Evolutionary conservation across 2,113 vertebrate species (phyloP).

Genomic region (Stegostoma tigrinum): DNA sequence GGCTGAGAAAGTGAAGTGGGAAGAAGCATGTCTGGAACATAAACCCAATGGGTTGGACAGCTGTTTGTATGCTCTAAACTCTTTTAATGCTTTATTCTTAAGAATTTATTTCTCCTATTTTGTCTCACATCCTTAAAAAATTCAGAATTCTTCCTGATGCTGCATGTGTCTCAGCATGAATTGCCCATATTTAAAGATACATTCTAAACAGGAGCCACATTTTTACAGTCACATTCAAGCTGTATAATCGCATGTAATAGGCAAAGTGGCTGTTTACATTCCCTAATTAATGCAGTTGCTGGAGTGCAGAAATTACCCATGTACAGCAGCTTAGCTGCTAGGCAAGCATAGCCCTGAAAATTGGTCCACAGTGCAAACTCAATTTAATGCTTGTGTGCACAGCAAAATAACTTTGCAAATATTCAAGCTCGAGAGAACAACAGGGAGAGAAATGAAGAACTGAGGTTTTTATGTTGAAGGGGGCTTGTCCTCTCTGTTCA

Average conservation of each 20-base stretch:
- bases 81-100: background rate
- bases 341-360: constrained; percentile 22
- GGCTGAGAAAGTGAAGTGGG: background rate
- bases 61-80: background rate
- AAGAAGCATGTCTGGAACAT: background rate
- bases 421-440: background rate
- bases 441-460: background rate
- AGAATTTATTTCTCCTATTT: background rate
- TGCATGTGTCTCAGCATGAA: background rate
- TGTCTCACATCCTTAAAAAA: background rate
- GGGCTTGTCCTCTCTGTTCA: background rate
- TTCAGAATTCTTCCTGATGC: background rate
- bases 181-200: background rate
- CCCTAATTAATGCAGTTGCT: constrained; percentile 34
- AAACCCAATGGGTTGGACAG: background rate
- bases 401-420: constrained; percentile 20
- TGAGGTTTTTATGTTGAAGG: background rate
- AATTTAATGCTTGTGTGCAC: constrained; percentile 31
- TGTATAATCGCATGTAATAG: constrained; percentile 31
- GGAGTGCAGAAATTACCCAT: constrained; percentile 32
- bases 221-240: background rate
- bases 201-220: background rate
- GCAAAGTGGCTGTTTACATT: constrained; percentile 33
- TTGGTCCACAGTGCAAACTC: constrained; percentile 34
- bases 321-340: constrained; percentile 20